Conservation (phyloP, 2,888 invertebrate species). For the Muschampia plurimacula region DNA sequence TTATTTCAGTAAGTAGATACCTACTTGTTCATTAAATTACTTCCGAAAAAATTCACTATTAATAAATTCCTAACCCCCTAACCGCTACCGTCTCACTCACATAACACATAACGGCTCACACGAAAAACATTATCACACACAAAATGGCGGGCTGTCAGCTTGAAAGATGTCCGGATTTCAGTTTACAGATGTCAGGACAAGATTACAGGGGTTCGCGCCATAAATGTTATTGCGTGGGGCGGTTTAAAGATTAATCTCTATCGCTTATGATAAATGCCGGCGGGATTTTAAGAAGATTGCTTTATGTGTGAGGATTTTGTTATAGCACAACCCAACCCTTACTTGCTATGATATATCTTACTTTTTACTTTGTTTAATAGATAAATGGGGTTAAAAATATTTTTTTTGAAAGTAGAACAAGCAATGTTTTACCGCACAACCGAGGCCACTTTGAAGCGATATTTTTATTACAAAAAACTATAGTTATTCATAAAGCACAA, state of each 20-base stretch:
- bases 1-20: too few relatives aligned
- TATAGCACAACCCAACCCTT: neutral
- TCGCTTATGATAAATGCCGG: conserved; percentile 47
- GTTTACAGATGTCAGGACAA: conserved; percentile 68
- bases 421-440: too few relatives aligned
- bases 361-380: neutral
- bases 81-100: neutral
- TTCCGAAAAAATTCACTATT: too few relatives aligned
- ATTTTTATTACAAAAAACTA: too few relatives aligned
- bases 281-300: conserved; percentile 24
- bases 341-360: neutral
- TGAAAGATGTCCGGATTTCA: conserved; percentile 71
- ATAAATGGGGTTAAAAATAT: too few relatives aligned
- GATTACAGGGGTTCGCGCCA: conserved; percentile 68
- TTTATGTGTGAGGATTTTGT: neutral
- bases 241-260: conserved; percentile 74
- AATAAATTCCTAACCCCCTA: too few relatives aligned
- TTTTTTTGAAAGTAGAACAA: too few relatives aligned
- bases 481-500: too few relatives aligned
- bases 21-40: too few relatives aligned
- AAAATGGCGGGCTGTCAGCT: conserved; percentile 72
- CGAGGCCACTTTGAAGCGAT: too few relatives aligned
- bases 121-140: conserved; percentile 71
- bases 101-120: neutral
- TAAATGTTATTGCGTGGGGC: conserved; percentile 72